phyloP scores from a whole-genome alignment of 1,140 invertebrate species.

The Zaprionus davidi region DNA sequence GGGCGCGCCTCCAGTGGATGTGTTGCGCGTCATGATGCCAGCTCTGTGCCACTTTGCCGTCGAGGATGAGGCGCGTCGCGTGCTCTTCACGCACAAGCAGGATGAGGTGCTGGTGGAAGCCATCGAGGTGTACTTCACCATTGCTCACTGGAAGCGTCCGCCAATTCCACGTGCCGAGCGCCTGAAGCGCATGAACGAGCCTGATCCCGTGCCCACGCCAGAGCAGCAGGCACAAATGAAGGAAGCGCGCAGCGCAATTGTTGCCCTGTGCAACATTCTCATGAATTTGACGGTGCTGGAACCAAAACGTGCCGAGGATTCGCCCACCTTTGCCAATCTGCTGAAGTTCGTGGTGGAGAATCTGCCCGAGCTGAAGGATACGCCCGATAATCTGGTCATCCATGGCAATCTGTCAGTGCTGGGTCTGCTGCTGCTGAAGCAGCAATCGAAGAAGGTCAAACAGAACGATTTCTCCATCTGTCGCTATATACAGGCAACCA shows the following conservation, averaged over 20 bases:
- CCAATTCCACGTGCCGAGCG: constrained; percentile 91
- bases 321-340: constrained; percentile 90
- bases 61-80: constrained; percentile 93
- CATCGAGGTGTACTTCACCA: constrained; percentile 93
- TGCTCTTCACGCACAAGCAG: constrained; percentile 91
- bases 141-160: constrained; percentile 93
- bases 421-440: constrained; percentile 92
- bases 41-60: constrained; percentile 95
- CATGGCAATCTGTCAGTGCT: constrained; percentile 93
- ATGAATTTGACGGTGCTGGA: constrained; percentile 96
- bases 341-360: constrained; percentile 94
- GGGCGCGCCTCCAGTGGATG: constrained; percentile 88
- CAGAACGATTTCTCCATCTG: constrained; percentile 95
- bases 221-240: constrained; percentile 91
- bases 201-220: constrained; percentile 89
- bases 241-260: constrained; percentile 92
- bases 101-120: constrained; percentile 92
- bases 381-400: constrained; percentile 92
- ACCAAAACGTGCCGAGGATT: constrained; percentile 91
- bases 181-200: constrained; percentile 89
- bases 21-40: constrained; percentile 92
- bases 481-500: constrained; percentile 93
- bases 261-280: constrained; percentile 94
- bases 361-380: constrained; percentile 92
- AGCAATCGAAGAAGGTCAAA: constrained; percentile 91